Evolutionary conservation across 2,888 invertebrate species (phyloP).

Genomic region (Ligdia adustata): DNA sequence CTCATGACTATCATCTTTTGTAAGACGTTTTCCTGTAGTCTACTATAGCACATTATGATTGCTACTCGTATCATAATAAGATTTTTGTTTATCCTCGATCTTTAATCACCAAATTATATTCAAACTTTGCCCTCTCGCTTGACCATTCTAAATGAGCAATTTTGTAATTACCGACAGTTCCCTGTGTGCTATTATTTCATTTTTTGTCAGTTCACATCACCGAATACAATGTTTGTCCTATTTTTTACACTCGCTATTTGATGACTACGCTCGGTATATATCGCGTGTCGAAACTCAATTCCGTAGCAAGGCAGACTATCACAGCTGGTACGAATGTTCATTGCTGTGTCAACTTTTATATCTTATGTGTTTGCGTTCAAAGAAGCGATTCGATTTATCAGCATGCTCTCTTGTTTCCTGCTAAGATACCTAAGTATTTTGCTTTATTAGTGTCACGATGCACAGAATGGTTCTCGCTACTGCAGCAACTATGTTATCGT

Average conservation of each 20-base stretch:
- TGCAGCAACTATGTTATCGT: constrained; percentile 2
- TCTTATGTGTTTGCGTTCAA: constrained; percentile 31
- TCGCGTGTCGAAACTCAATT: constrained; percentile 40
- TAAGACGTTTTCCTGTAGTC: too few species aligned
- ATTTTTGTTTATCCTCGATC: constrained; percentile 22
- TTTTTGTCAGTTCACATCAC: constrained; percentile 33
- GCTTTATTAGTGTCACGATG: constrained; percentile 9
- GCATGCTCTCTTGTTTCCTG: constrained; percentile 24
- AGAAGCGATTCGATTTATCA: constrained; percentile 26
- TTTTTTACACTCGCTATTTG: constrained; percentile 39
- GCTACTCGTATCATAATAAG: too few species aligned
- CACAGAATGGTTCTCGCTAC: neutral
- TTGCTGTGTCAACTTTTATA: constrained; percentile 35
- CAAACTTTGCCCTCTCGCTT: constrained; percentile 22
- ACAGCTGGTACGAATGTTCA: constrained; percentile 35
- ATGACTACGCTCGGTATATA: constrained; percentile 39
- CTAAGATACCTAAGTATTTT: constrained; percentile 20
- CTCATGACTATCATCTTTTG: too few species aligned
- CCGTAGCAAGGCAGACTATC: constrained; percentile 33
- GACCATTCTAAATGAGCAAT: constrained; percentile 24
- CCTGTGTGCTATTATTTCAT: constrained; percentile 24
- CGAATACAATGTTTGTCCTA: constrained; percentile 37
- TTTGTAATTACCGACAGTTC: constrained; percentile 26
- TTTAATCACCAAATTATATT: too few species aligned
- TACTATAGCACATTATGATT: too few species aligned